phyloP scores from a whole-genome alignment of 1,140 invertebrate genomes.

The Acromyrmex charruanus region DNA sequence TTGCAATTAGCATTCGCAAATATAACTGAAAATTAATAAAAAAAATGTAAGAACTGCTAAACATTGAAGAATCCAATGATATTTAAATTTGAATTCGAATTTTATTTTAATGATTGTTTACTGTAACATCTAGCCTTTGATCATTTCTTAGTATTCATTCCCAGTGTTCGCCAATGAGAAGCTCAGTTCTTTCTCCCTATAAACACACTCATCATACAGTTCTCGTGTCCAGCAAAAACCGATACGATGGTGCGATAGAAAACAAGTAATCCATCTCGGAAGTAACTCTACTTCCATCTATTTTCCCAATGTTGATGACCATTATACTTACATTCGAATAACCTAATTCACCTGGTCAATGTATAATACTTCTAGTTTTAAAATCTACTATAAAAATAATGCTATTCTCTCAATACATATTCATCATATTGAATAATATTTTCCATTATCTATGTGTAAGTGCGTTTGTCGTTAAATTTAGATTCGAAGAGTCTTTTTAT shows the following conservation, averaged over 20 bases:
- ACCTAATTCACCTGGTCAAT: neutral
- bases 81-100: neutral
- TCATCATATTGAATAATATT: neutral
- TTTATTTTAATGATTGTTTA: constrained; percentile 16
- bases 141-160: neutral
- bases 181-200: constrained; percentile 4
- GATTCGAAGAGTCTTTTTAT: neutral
- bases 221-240: neutral
- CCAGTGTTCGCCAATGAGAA: neutral
- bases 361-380: neutral
- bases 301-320: constrained; percentile 6
- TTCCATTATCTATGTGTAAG: neutral
- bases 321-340: neutral
- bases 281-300: constrained; percentile 2
- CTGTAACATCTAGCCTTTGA: constrained; percentile 15
- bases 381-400: neutral
- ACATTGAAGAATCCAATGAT: neutral
- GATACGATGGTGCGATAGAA: constrained; percentile 20
- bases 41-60: neutral
- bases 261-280: neutral
- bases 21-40: constrained; percentile 1
- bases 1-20: neutral
- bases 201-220: constrained; percentile 2
- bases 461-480: neutral
- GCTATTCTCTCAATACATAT: neutral